phyloP scores from a whole-genome alignment of 2,888 invertebrate genomes.

The Chymomyza caudatula region DNA sequence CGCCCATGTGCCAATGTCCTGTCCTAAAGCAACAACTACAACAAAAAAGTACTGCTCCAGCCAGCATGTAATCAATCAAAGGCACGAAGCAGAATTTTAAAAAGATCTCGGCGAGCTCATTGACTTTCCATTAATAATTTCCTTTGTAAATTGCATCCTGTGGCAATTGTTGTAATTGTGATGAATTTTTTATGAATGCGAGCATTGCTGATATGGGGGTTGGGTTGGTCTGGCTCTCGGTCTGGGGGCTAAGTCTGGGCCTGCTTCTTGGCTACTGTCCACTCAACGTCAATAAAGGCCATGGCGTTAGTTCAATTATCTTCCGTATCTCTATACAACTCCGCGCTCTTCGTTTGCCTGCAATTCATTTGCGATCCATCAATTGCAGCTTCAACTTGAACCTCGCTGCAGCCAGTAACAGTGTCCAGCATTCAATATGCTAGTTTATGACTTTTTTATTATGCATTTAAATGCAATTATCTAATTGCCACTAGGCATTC shows the following conservation, averaged over 20 bases:
- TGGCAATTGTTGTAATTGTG: conserved; percentile 73
- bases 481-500: conserved; percentile 14
- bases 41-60: conserved; percentile 8
- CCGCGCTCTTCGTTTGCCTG: conserved; percentile 9
- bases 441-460: conserved; percentile 50
- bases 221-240: not conserved
- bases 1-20: conserved; percentile 8
- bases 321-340: conserved; percentile 27
- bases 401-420: conserved; percentile 12
- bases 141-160: conserved; percentile 69
- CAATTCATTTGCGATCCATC: conserved; percentile 47
- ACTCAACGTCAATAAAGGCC: conserved; percentile 17
- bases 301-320: conserved; percentile 60
- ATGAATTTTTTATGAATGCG: conserved; percentile 68
- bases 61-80: conserved; percentile 65
- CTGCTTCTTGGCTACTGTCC: conserved; percentile 45
- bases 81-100: conserved; percentile 59
- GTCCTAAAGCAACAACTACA: conserved; percentile 3
- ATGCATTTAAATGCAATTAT: conserved; percentile 53
- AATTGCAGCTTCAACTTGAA: conserved; percentile 20
- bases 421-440: conserved; percentile 30
- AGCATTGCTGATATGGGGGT: not conserved
- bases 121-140: conserved; percentile 76
- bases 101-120: conserved; percentile 65
- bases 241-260: no score